Percentiles rank a stretch among this genome's conserved stretches.
phyloP scores from a whole-genome alignment of 2,888 invertebrate species.

The Phymatocera aterrima region DNA sequence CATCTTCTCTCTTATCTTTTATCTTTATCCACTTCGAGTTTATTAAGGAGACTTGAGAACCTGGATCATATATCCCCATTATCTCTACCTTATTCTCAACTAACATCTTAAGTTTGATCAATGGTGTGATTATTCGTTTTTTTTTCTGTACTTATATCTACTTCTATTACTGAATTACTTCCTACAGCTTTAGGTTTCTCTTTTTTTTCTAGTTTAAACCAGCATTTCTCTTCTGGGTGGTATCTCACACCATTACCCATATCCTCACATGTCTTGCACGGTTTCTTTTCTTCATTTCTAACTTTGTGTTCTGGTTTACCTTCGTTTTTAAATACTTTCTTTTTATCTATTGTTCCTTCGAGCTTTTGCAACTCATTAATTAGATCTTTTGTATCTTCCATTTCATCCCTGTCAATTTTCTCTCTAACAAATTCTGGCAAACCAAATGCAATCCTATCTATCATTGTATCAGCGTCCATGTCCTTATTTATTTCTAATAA shows the following conservation, averaged over 20 bases:
- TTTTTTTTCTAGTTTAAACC: slow-evolving; percentile 48
- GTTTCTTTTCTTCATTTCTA: slow-evolving; percentile 34
- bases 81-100: slow-evolving; percentile 48
- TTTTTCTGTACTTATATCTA: slow-evolving; percentile 49
- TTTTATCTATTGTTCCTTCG: slow-evolving; percentile 25
- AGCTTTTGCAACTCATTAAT: slow-evolving; percentile 34
- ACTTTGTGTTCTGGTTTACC: slow-evolving; percentile 30
- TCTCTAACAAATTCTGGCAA: slow-evolving; percentile 50
- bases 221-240: slow-evolving; percentile 49
- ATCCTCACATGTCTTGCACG: slow-evolving; percentile 34
- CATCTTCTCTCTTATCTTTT: slow-evolving; percentile 50
- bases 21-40: slow-evolving; percentile 54
- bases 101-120: slow-evolving; percentile 49
- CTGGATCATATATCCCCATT: slow-evolving; percentile 53
- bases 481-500: slow-evolving; percentile 46
- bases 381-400: slow-evolving; percentile 30
- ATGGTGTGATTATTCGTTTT: slow-evolving; percentile 52
- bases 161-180: slow-evolving; percentile 55
- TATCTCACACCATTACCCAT: slow-evolving; percentile 51
- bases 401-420: slow-evolving; percentile 48
- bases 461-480: slow-evolving; percentile 36
- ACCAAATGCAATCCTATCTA: slow-evolving; percentile 34
- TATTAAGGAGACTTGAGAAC: slow-evolving; percentile 54
- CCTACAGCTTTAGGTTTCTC: slow-evolving; percentile 47
- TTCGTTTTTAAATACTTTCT: slow-evolving; percentile 30